These are phyloP conservation scores for Diarsia dahlii DNA, from an alignment of 2,888 invertebrate genomes.

Conservation along the genomic window DNA sequence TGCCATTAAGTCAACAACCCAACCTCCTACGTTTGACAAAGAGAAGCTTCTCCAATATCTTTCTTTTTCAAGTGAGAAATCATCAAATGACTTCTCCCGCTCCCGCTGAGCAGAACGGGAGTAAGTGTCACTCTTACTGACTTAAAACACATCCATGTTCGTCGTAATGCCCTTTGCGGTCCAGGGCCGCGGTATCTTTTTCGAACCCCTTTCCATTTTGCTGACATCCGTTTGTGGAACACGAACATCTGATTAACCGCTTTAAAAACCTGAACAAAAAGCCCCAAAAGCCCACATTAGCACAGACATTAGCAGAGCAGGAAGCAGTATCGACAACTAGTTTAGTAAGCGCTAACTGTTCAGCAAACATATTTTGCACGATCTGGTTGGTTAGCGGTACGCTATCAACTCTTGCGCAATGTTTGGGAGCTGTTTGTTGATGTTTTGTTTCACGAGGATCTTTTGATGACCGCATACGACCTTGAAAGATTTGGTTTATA, in stretches of 20 bases:
- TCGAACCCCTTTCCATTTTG: too few relatives aligned
- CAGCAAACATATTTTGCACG: constrained; percentile 42
- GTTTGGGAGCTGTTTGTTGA: background rate
- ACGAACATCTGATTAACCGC: background rate
- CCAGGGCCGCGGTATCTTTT: too few relatives aligned
- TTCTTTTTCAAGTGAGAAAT: too few relatives aligned
- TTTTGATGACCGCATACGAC: constrained; percentile 21
- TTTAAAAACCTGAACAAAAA: background rate
- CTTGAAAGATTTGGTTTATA: constrained; percentile 1
- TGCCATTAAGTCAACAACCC: background rate
- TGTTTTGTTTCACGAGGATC: constrained; percentile 5
- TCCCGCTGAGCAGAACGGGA: too few relatives aligned
- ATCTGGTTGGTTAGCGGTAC: constrained; percentile 34
- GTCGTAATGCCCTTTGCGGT: too few relatives aligned
- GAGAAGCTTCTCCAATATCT: background rate
- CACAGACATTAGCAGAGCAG: constrained; percentile 13
- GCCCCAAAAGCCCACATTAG: background rate
- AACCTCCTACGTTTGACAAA: background rate
- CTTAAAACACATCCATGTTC: too few relatives aligned
- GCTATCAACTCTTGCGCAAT: constrained; percentile 35
- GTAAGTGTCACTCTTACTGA: too few relatives aligned
- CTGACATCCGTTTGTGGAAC: too few relatives aligned
- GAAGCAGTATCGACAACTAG: constrained; percentile 33
- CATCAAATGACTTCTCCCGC: too few relatives aligned
- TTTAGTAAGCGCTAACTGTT: constrained; percentile 17